Evolutionary conservation across 2,113 vertebrate genomes (phyloP).

Genomic region (Ivindomyrus marchei): DNA sequence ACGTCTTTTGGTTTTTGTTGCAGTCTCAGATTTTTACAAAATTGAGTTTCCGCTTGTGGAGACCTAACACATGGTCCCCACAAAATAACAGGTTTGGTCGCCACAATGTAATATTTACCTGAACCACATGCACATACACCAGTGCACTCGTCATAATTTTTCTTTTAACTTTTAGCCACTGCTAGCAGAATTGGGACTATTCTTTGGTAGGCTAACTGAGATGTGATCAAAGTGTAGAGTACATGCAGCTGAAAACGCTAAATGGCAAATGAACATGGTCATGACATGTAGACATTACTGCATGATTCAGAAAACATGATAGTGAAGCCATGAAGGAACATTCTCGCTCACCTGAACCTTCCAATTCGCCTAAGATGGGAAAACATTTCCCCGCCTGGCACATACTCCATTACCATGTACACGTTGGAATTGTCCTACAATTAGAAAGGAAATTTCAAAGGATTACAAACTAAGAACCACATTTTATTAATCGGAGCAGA

Average conservation of each 20-base stretch:
- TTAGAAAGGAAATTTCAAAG: slow-evolving; percentile 20
- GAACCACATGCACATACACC: neutral
- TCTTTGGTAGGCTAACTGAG: neutral
- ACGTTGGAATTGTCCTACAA: slow-evolving; percentile 97
- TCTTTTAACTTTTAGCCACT: neutral
- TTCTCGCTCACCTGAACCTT: slow-evolving; percentile 81
- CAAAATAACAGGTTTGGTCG: neutral
- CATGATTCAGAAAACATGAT: neutral
- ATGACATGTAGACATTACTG: neutral
- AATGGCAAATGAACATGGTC: neutral
- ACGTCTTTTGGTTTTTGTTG: neutral
- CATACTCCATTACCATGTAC: slow-evolving; percentile 99
- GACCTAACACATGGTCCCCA: neutral
- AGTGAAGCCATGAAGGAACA: neutral
- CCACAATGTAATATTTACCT: neutral
- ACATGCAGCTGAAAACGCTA: neutral
- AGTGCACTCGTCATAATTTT: neutral
- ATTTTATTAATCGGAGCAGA: neutral
- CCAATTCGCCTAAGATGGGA: slow-evolving; percentile 98
- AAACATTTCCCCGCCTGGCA: slow-evolving; percentile 98
- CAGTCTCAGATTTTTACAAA: neutral
- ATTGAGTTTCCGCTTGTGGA: neutral
- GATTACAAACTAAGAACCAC: neutral
- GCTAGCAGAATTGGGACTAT: neutral
- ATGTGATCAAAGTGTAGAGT: neutral